Percentiles rank a stretch among this genome's conserved stretches.
Evolutionary conservation across 2,113 vertebrate species (phyloP).

Genomic region (Xiphophorus maculatus): DNA sequence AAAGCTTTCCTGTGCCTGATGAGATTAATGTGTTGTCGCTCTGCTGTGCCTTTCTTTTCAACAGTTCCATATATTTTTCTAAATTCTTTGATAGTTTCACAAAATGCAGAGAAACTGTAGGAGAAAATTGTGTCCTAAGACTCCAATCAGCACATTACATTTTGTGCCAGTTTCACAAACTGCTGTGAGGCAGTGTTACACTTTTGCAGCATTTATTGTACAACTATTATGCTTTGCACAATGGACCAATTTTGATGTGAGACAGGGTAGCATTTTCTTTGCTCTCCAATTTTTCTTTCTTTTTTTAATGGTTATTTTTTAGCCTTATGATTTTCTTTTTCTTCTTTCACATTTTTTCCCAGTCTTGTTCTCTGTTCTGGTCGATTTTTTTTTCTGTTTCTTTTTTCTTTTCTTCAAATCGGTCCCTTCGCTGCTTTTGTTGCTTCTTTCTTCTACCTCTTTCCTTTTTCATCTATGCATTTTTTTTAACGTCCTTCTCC

Average conservation of each 20-base stretch:
- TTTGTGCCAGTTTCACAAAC: conserved; percentile 18
- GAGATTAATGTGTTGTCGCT: background rate
- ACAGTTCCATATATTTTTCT: background rate
- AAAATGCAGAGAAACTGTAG: background rate
- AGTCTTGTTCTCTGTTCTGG: background rate
- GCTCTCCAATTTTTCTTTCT: background rate
- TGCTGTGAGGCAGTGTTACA: conserved; percentile 13
- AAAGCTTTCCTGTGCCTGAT: background rate
- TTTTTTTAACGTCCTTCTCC: background rate
- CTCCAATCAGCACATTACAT: conserved; percentile 2
- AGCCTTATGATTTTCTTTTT: background rate
- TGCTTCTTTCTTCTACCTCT: background rate
- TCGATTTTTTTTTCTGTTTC: too few species aligned
- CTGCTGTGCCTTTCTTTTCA: background rate
- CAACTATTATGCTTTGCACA: conserved; percentile 4
- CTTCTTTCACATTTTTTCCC: too few species aligned
- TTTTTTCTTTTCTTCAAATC: background rate
- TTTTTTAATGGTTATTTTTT: background rate
- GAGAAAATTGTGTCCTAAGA: conserved; percentile 9
- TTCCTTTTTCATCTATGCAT: background rate
- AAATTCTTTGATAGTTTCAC: background rate
- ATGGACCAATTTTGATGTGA: conserved; percentile 4
- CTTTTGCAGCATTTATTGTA: conserved; percentile 10
- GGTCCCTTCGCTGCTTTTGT: background rate
- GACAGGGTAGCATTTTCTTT: conserved; percentile 1